Percentiles rank a stretch among this genome's conserved stretches.
Evolutionary conservation across 2,113 vertebrate species (phyloP).

Genomic region (Erinaceus europaeus): DNA sequence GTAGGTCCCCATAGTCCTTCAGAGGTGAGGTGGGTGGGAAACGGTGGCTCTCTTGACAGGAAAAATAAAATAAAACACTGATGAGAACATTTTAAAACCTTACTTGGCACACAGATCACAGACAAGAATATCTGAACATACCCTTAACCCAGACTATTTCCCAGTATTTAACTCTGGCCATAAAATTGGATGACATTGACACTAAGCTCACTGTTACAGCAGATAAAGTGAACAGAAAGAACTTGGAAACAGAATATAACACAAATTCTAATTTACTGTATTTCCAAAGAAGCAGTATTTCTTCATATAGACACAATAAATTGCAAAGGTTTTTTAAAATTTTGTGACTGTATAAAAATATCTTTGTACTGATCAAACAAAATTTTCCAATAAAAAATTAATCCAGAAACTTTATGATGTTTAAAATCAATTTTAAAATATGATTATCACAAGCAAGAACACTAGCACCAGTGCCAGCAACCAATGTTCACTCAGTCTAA

Average conservation of each 20-base stretch:
- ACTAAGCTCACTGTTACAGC: neutral
- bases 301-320: slow-evolving; percentile 11
- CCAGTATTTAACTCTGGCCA: neutral
- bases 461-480: neutral
- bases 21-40: slow-evolving; percentile 90
- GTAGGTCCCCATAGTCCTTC: slow-evolving; percentile 80
- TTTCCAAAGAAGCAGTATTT: slow-evolving; percentile 23
- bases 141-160: neutral
- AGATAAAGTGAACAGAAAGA: neutral
- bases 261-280: neutral
- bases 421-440: neutral
- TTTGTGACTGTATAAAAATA: neutral
- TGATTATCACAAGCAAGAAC: neutral
- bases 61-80: slow-evolving; percentile 53
- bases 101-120: neutral
- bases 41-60: slow-evolving; percentile 81
- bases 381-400: slow-evolving; percentile 20
- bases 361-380: neutral
- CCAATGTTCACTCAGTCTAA: neutral
- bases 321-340: neutral
- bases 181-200: neutral
- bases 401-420: neutral
- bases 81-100: neutral
- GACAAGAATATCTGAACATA: neutral
- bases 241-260: neutral